Conservation (phyloP, 2,888 invertebrate genomes). For the Melanophora roralis region DNA sequence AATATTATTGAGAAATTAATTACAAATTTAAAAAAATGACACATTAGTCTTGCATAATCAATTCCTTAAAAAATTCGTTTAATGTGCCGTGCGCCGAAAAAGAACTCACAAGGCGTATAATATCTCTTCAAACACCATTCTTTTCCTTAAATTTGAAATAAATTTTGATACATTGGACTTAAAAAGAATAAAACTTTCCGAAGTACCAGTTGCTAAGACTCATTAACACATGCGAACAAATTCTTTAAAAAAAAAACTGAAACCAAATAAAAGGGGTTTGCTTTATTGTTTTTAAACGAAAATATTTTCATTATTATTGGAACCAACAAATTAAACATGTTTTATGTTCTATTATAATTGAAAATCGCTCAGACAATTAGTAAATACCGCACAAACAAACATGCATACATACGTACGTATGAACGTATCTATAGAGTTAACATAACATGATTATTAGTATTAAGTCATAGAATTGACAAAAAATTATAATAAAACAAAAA, state of each 20-base stretch:
- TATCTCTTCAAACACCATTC: too few relatives aligned
- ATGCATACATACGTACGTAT: too few relatives aligned
- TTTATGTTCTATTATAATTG: not conserved
- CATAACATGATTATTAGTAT: slow-evolving; percentile 43
- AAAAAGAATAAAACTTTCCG: too few relatives aligned
- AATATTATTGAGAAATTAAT: too few relatives aligned
- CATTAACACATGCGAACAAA: not conserved
- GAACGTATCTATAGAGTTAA: slow-evolving; percentile 1
- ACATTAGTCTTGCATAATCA: too few relatives aligned
- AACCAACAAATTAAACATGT: not conserved
- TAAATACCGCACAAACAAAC: too few relatives aligned
- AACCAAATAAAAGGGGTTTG: not conserved
- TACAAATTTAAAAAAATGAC: too few relatives aligned
- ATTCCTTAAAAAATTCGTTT: too few relatives aligned
- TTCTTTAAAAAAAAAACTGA: not conserved
- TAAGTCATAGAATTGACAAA: slow-evolving; percentile 36
- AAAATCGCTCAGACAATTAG: not conserved
- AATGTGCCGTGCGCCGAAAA: too few relatives aligned
- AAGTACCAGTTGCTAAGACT: not conserved
- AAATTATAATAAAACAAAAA: slow-evolving; percentile 43
- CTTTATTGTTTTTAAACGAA: not conserved
- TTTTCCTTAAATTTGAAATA: too few relatives aligned
- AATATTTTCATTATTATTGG: not conserved
- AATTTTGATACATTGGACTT: too few relatives aligned
- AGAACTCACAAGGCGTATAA: too few relatives aligned